Evolutionary conservation across 2,888 invertebrate genomes (phyloP).

Genomic region (Drosophila atripex): DNA sequence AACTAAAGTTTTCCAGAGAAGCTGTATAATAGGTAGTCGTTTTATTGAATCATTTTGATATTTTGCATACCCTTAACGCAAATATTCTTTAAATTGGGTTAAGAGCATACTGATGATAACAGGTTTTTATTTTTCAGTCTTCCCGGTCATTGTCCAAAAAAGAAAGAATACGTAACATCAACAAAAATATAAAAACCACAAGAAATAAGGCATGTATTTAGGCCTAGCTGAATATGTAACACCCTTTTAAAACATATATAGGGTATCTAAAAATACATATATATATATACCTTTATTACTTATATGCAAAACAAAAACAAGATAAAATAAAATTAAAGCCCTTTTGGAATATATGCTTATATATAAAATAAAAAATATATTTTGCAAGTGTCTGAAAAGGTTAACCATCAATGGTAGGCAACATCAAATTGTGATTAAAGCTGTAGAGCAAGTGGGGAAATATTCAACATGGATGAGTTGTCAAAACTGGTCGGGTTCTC

Average conservation of each 20-base stretch:
- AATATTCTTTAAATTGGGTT: constrained; percentile 64
- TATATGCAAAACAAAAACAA: no score
- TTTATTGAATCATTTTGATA: constrained; percentile 2
- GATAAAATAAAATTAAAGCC: no score
- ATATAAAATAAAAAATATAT: background rate
- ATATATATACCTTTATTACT: no score
- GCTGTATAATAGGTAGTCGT: no score
- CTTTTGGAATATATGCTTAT: no score
- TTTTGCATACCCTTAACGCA: constrained; percentile 34
- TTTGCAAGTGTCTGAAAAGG: constrained; percentile 40
- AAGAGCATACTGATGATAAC: constrained; percentile 56
- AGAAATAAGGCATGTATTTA: constrained; percentile 30
- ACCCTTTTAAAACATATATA: background rate
- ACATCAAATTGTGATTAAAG: constrained; percentile 47
- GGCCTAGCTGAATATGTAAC: background rate
- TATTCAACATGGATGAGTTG: constrained; percentile 18
- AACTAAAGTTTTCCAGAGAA: no score
- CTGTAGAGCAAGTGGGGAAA: constrained; percentile 58
- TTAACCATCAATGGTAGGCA: constrained; percentile 13
- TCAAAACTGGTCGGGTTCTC: constrained; percentile 38
- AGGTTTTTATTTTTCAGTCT: constrained; percentile 31
- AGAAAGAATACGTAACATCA: constrained; percentile 22
- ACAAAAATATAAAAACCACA: constrained; percentile 30
- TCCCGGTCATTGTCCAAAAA: constrained; percentile 4
- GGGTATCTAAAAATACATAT: no score